A percentile compares a stretch with the other conserved stretches of the same genome.
Conservation (phyloP, 2,888 invertebrate genomes). For the Parapristionchus giblindavisi region DNA sequence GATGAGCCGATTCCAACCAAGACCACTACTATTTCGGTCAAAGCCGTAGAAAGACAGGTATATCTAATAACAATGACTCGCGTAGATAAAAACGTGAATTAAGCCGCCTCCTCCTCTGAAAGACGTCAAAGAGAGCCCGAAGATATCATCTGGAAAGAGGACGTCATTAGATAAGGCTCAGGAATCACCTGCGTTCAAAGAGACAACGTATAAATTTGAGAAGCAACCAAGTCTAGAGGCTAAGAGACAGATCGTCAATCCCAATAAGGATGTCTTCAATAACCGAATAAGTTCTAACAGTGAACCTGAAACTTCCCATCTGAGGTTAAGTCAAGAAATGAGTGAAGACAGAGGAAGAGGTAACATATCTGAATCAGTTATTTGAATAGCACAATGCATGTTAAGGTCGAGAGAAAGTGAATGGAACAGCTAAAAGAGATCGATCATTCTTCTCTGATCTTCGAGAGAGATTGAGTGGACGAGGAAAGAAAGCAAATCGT, state of each 20-base stretch:
- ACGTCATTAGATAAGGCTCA: background rate
- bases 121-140: background rate
- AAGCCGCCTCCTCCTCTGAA: slow-evolving; percentile 3
- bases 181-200: slow-evolving; percentile 22
- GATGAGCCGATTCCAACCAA: slow-evolving; percentile 53
- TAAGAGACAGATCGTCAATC: slow-evolving; percentile 9
- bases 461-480: slow-evolving; percentile 60
- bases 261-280: background rate
- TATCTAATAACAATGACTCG: background rate
- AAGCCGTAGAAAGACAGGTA: slow-evolving; percentile 40
- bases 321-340: background rate
- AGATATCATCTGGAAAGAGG: background rate
- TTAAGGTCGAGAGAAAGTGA: slow-evolving; percentile 37
- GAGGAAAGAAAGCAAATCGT: slow-evolving; percentile 27
- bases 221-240: slow-evolving; percentile 24
- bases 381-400: background rate
- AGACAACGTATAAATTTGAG: slow-evolving; percentile 21
- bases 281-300: slow-evolving; percentile 26
- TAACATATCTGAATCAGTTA: too few species aligned
- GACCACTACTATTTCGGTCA: slow-evolving; percentile 58
- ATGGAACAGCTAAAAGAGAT: slow-evolving; percentile 50
- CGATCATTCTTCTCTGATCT: slow-evolving; percentile 67
- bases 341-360: slow-evolving; percentile 33
- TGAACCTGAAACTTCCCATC: slow-evolving; percentile 28
- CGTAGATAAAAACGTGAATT: background rate